Base-by-base conservation (phyloP, 2,888 invertebrate genomes). In the Hydrotaea cyrtoneurina region DNA sequence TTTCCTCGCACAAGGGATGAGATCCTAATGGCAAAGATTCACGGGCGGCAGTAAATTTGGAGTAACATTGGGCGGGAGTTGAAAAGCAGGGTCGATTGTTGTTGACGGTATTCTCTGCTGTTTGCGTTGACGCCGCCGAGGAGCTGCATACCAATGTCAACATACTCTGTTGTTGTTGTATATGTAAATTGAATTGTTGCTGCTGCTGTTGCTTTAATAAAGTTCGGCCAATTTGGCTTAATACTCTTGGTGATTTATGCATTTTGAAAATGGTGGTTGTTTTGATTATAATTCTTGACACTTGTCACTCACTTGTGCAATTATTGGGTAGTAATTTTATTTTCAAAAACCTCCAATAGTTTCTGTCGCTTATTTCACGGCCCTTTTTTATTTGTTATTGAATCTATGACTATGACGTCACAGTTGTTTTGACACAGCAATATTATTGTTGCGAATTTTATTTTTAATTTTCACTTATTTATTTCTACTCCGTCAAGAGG, bases 1-100 rank as follows among this genome's bases (percentile, higher is more conserved):
- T 95, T 64, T 95, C 93, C 89, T 95, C 96, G 46, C 95, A 94
- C 57, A 95, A 88, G 0, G 93, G 93, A 50, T 86, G 84, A 0
- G 83, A 78, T 13, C 84, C 86, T 39, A 88, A 23, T 17, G 46
- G 87, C 46, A 31, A 78, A 53, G 86, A 75, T 19, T 86, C 83
- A 50, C 82, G 83, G 59, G 86, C 86, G 72, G 86, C 83, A 57
- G 88, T 86, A 72, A 88, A 89, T 82, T 89, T 89, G 10, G 89
- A 88, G 85, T 88, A 87, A 55, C 83, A 82, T 50, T 80, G 75
- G 75, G 86, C 83, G 83, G 83, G 76, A 76, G 36, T 19, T 66
- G n/a, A 31, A 8, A 13, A 43, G n/a, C 46, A 75, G 26, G 46
- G 36, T 21, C 26, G 50, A 53, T 11, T 50, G 2, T 19, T 78